Evolutionary conservation across 2,888 invertebrate species (phyloP).

Genomic region (Lepidocyrtoides sp.): DNA sequence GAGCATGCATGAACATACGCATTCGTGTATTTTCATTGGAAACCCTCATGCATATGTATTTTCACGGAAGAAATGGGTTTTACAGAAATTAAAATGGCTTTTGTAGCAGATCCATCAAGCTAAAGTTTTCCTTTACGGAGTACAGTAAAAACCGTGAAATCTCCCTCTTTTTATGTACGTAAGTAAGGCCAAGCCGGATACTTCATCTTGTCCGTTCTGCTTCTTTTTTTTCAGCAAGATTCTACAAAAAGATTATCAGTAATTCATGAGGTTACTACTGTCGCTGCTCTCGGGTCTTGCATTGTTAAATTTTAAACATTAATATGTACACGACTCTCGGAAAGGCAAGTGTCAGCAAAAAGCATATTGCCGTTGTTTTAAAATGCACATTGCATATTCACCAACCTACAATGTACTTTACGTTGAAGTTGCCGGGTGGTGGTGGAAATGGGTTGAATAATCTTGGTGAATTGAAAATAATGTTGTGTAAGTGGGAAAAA

Average conservation of each 20-base stretch:
- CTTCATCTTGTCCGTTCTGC: background rate
- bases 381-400: background rate
- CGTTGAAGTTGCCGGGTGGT: background rate
- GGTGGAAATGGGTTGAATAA: constrained; percentile 72
- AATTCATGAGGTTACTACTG: constrained; percentile 75
- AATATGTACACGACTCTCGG: constrained; percentile 29
- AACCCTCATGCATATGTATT: constrained; percentile 48
- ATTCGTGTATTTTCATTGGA: background rate
- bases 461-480: constrained; percentile 72
- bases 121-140: background rate
- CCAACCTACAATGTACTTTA: background rate
- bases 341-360: constrained; percentile 48
- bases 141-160: background rate
- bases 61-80: constrained; percentile 27
- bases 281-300: constrained; percentile 26
- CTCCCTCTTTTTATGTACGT: background rate
- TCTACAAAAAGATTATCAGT: constrained; percentile 67
- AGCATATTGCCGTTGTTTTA: constrained; percentile 37
- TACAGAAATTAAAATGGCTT: constrained; percentile 70
- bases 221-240: constrained; percentile 21
- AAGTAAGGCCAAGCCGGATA: background rate
- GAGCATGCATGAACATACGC: background rate
- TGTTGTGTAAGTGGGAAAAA: constrained; percentile 49
- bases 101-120: constrained; percentile 60
- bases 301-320: constrained; percentile 70